Evolutionary conservation across 1,140 invertebrate species (phyloP), one percentile per base, ranked within the genome.

Genomic region (Xylocopa sonorina): DNA sequence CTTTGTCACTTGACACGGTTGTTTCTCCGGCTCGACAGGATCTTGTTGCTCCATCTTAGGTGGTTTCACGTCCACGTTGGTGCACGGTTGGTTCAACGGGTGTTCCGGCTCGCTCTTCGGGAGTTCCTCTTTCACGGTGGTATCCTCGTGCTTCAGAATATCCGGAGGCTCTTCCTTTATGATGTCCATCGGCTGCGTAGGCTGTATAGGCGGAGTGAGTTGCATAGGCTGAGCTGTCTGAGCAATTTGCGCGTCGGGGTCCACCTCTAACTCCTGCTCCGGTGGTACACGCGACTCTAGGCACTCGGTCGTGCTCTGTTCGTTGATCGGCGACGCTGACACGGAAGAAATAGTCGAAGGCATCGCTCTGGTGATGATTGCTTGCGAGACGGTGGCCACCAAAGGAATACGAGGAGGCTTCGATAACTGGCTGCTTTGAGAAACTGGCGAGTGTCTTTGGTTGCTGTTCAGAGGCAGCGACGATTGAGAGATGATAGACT

Each of bases 331-430:
- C 9, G 74, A 24, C 21, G 83, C 62, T 10, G 86, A 68, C 12
- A 87, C 24, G 2, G 84, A 55, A 6, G 88, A 81, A 7, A 83
- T 62, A 3, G 69, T 84, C 0, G 89, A 64, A 0, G 89, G 79
- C 6, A 82, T 53, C 0, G 88, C 80, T 16, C 87, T 84, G 3
- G 87, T 84, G 16, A 90, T 87, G 9, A 90, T 88, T 0, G 89
- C 82, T 50, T 90, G 89, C 0, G 87, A 55, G 0, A 88, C 83
- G 0, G 88, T 87, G 3, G 90, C 85, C 5, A 87, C 84, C 5
- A 89, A 41, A 32, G 90, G 88, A 34, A 90, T 68, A n/a, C 89
- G 90, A 32, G 88, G 90, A 32, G 88, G 63, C n/a, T 91, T 91
- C 0, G 82, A 55, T 1, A 88, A 34, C 3, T 88, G 75, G 48